Evolutionary conservation across 2,113 vertebrate genomes (phyloP), one percentile per base, ranked within the genome.

Genomic region (Oncorhynchus clarkii): DNA sequence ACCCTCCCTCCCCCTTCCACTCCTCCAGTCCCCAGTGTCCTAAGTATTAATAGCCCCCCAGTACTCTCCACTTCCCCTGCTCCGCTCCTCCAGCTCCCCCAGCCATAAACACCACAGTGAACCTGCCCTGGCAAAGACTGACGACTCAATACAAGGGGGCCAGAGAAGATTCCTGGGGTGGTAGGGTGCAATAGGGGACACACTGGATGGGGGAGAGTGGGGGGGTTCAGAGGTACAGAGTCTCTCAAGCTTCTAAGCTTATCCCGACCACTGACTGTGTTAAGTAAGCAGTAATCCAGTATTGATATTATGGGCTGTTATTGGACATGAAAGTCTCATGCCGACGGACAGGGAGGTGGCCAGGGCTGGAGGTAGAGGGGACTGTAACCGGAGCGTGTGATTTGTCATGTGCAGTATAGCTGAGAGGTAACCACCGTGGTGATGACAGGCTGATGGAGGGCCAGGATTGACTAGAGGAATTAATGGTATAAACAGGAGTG

Each of bases 401-500:
- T 83, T 74, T 80, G 81, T 72, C 76, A 77, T 81, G 80, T 78
- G 84, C 22, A 82, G 74, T 76, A 76, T 59, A 72, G 75, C 11
- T 64, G 77, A 79, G 51, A 57, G 62, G 79, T 73, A 76, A 57
- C 14, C 45, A 57, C 76, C 73, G 1, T 29, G 85, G 85, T 20
- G 88, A 80, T 87, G 88, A 88, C 82, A 90, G 79, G 75, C 82
- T 86, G 84, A 83, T 83, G 76, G 81, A 86, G 49, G 77, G 73
- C 78, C 75, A 54, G 83, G 57, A 82, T 80, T 71, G 72, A 86
- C 75, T 73, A 67, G 2, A 78, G 76, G 76, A 76, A 80, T 74
- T 85, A 85, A 89, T 86, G 87, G 65, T 76, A 70, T 89, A 85
- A 89, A 78, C 89, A 91, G 86, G 76, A 80, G 66, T 57, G n/a